Evolutionary conservation across 2,797 vertebrate species (phyloP), one percentile per base, ranked within the genome.

Genomic region (Kryptolebias ocellatus): DNA sequence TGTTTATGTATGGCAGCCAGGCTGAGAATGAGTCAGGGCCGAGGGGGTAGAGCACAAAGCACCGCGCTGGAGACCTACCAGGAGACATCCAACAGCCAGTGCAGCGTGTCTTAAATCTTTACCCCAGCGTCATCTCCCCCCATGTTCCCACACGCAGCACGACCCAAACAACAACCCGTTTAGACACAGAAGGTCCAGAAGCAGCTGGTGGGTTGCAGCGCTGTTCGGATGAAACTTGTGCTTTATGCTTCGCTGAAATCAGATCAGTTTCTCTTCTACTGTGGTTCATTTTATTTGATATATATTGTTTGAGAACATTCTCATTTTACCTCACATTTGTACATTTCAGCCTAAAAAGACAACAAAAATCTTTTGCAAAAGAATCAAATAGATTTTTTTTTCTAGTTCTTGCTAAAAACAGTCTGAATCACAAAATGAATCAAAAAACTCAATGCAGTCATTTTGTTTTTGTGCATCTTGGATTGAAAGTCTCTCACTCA

Each of bases 41-140:
- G 68, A 53, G 59, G 60, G 63, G 14, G 28, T 62, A 52, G 71
- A 54, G 78, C 64, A 72, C 65, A 65, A 70, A 74, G 74, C 20
- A 42, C 47, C 9, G 3, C 77, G 70, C 88, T 66, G 68, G 70
- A 72, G 77, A 69, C 79, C 88, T 79, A 90, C 87, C 77, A 81
- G 86, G 90, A 90, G 89, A 92, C 80, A 72, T 60, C 50, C 20
- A 55, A 66, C 73, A 85, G 83, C 76, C 89, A 88, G 74, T 53
- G 72, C 86, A 84, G 68, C 82, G 55, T 87, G 76, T 90, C 86
- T 88, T 80, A 74, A 86, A 87, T 87, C 73, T 81, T 64, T 79
- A 79, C 81, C 81, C 60, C n/a, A 4, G 73, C 78, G 83, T 88
- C 89, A 85, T 70, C 72, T 72, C 78, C 55, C 69, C 84, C 79